Evolutionary conservation across 2,797 vertebrate species (phyloP).

Genomic region (Lithobates pipiens): DNA sequence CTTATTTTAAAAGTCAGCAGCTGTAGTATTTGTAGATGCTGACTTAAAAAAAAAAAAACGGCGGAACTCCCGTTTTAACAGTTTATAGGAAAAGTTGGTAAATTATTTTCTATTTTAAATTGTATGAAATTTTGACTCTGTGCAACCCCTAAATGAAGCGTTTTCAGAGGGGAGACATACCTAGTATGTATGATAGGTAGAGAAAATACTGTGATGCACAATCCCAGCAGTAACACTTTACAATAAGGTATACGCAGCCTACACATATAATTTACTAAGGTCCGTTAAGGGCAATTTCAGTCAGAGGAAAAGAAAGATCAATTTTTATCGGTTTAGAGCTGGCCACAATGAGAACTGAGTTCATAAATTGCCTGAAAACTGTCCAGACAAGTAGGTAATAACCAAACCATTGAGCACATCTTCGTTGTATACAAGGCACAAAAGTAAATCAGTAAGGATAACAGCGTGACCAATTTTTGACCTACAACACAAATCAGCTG

Average conservation of each 20-base stretch:
- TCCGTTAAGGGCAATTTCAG: slow-evolving; percentile 22
- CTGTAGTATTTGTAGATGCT: no score
- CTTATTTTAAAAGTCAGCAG: no score
- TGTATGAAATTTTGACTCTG: neutral
- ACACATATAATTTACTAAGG: slow-evolving; percentile 20
- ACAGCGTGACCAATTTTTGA: slow-evolving; percentile 18
- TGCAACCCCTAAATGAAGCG: neutral
- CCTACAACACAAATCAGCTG: slow-evolving; percentile 32
- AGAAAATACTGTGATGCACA: neutral
- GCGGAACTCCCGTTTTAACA: no score
- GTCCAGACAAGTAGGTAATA: slow-evolving; percentile 22
- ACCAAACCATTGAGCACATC: slow-evolving; percentile 39
- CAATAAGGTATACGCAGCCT: neutral
- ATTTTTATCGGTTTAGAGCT: slow-evolving; percentile 42
- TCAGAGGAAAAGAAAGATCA: slow-evolving; percentile 16
- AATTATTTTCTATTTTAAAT: neutral
- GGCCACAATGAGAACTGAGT: slow-evolving; percentile 14
- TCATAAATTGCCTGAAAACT: slow-evolving; percentile 35
- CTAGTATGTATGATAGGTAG: neutral
- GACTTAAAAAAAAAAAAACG: no score
- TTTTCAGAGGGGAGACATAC: neutral
- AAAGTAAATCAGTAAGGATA: slow-evolving; percentile 38
- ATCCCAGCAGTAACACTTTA: neutral
- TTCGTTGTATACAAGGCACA: slow-evolving; percentile 5
- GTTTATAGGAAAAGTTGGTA: neutral